Percentiles rank a stretch among this genome's conserved stretches.
Evolutionary conservation across 1,140 invertebrate species (phyloP).

Genomic region (Drosophila paulistorum): DNA sequence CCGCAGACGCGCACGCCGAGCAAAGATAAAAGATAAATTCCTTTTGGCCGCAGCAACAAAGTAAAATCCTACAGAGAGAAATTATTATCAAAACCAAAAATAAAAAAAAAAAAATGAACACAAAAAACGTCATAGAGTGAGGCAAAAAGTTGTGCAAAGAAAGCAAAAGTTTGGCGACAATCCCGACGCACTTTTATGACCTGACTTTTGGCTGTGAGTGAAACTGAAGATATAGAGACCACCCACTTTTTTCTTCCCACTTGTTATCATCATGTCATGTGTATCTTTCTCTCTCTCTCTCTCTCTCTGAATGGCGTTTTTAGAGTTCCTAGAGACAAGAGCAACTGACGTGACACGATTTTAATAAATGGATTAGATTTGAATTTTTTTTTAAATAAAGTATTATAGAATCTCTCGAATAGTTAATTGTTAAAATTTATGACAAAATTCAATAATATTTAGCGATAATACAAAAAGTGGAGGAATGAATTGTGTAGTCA

Average conservation of each 20-base stretch:
- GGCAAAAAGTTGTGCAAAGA: conserved; percentile 43
- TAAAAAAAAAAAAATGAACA: conserved; percentile 20
- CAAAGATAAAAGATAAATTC: conserved; percentile 33
- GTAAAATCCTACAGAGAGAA: conserved; percentile 42
- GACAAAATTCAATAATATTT: too few relatives aligned
- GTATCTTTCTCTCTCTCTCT: neutral
- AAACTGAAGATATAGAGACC: conserved; percentile 61
- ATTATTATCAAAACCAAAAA: conserved; percentile 56
- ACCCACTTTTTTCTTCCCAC: neutral
- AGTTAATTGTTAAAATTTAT: too few relatives aligned
- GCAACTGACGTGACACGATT: neutral
- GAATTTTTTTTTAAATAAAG: neutral
- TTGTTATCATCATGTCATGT: conserved; percentile 21
- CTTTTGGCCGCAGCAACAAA: conserved; percentile 28
- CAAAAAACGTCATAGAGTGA: conserved; percentile 1
- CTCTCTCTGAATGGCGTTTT: neutral
- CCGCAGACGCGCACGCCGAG: conserved; percentile 23
- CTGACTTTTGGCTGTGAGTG: conserved; percentile 48
- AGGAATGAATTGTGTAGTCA: too few relatives aligned
- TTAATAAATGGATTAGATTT: neutral
- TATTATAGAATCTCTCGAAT: too few relatives aligned
- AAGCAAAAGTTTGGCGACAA: conserved; percentile 73
- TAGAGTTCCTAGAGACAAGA: conserved; percentile 16
- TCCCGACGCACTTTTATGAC: conserved; percentile 72
- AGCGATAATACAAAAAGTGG: too few relatives aligned